Conservation (phyloP, 1,140 invertebrate genomes). For the Aleiodes sp. region DNA sequence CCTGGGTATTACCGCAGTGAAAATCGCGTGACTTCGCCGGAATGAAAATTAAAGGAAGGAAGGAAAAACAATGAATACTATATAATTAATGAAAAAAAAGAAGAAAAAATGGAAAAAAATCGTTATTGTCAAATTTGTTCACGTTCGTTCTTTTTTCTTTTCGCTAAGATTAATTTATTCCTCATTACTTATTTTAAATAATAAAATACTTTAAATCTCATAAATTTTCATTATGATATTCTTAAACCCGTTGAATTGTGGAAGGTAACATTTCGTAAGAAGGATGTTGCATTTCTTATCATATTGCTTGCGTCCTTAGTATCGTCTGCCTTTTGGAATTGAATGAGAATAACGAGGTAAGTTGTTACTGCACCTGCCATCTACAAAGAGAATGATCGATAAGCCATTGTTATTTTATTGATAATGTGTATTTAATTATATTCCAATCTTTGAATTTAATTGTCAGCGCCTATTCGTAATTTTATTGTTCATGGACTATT, state of each 20-base stretch:
- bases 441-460: neutral
- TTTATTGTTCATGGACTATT: too few species aligned
- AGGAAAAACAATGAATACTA: too few species aligned
- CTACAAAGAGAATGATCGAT: conserved; percentile 56
- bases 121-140: conserved; percentile 15
- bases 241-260: conserved; percentile 39
- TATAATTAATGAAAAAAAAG: neutral
- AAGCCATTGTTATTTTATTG: conserved; percentile 11
- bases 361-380: conserved; percentile 75
- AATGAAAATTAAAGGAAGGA: conserved; percentile 23
- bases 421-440: neutral
- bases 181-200: neutral
- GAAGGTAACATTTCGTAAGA: conserved; percentile 43
- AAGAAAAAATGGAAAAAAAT: too few species aligned
- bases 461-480: too few species aligned
- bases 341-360: conserved; percentile 76
- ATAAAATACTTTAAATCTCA: neutral
- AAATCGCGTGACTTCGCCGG: neutral
- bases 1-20: neutral
- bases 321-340: conserved; percentile 70
- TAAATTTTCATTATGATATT: neutral
- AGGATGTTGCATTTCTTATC: conserved; percentile 47
- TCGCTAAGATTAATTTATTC: neutral
- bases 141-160: neutral
- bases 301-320: conserved; percentile 43